Evolutionary conservation across 2,113 vertebrate species (phyloP).

Genomic region (Panthera uncia): DNA sequence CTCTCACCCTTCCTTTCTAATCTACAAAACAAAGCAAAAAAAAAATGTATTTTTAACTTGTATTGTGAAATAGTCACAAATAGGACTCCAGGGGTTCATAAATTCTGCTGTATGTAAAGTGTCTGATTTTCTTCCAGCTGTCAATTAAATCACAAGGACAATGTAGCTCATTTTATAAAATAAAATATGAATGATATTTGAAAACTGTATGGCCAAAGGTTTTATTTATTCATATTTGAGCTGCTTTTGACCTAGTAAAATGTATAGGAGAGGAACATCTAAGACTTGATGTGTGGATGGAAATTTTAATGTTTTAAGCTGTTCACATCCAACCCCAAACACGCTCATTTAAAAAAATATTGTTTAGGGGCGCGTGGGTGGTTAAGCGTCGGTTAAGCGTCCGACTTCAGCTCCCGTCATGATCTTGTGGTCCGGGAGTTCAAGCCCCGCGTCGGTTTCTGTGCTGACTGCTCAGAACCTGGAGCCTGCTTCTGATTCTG

Average conservation of each 20-base stretch:
- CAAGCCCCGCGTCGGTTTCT: no score
- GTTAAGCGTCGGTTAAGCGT: no score
- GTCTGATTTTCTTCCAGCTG: not conserved
- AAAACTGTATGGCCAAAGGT: not conserved
- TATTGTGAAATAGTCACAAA: not conserved
- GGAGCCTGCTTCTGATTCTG: no score
- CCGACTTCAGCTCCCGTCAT: no score
- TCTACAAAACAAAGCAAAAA: not conserved
- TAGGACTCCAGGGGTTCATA: not conserved
- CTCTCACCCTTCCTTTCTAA: not conserved
- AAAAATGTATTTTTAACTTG: not conserved
- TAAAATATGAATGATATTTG: constrained; percentile 6
- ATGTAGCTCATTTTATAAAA: constrained; percentile 10
- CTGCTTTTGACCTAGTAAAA: constrained; percentile 26
- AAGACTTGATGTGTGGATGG: not conserved
- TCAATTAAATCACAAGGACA: not conserved
- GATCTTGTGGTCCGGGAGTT: no score
- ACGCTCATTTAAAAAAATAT: not conserved
- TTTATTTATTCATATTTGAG: not conserved
- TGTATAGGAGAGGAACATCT: not conserved
- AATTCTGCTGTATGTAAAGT: not conserved
- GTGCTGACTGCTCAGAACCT: no score
- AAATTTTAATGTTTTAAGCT: constrained; percentile 9
- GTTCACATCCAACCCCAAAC: not conserved
- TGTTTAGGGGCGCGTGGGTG: not conserved